Evolutionary conservation across 2,888 invertebrate species (phyloP).

Genomic region (Drosophila aldrichi): DNA sequence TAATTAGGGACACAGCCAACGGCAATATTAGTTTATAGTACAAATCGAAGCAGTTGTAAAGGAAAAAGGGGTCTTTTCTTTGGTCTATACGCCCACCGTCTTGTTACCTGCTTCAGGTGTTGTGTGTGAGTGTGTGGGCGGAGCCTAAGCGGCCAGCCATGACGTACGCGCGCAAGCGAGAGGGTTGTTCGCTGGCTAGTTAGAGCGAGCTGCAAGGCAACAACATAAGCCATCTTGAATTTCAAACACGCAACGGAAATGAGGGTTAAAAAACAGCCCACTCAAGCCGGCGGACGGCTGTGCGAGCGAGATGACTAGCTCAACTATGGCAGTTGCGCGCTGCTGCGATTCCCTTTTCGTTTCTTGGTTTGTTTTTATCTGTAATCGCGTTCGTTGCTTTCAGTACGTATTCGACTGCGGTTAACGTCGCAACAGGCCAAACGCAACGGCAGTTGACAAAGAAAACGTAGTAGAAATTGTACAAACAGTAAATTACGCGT

Average conservation of each 20-base stretch:
- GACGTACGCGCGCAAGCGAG: conserved; percentile 34
- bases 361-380: conserved; percentile 68
- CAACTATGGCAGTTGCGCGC: not conserved
- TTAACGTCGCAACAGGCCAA: conserved; percentile 65
- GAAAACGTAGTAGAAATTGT: conserved; percentile 12
- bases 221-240: conserved; percentile 81
- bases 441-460: conserved; percentile 61
- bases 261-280: conserved; percentile 64
- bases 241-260: conserved; percentile 66
- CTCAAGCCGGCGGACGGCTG: conserved; percentile 19
- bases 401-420: conserved; percentile 72
- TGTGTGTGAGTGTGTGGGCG: conserved; percentile 45
- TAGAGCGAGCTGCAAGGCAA: conserved; percentile 25
- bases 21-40: conserved; percentile 68
- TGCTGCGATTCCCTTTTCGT: conserved; percentile 25
- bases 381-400: conserved; percentile 53
- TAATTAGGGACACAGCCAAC: conserved; percentile 67
- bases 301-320: conserved; percentile 51
- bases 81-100: conserved; percentile 8
- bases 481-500: conserved; percentile 37
- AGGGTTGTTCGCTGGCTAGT: conserved; percentile 14
- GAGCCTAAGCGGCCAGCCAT: conserved; percentile 53
- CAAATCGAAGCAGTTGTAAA: conserved; percentile 73
- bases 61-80: conserved; percentile 59
- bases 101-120: conserved; percentile 53